A percentile compares a stretch with the other conserved stretches of the same genome.
Evolutionary conservation across 2,888 invertebrate genomes (phyloP).

Genomic region (Eupelmus urozonus): DNA sequence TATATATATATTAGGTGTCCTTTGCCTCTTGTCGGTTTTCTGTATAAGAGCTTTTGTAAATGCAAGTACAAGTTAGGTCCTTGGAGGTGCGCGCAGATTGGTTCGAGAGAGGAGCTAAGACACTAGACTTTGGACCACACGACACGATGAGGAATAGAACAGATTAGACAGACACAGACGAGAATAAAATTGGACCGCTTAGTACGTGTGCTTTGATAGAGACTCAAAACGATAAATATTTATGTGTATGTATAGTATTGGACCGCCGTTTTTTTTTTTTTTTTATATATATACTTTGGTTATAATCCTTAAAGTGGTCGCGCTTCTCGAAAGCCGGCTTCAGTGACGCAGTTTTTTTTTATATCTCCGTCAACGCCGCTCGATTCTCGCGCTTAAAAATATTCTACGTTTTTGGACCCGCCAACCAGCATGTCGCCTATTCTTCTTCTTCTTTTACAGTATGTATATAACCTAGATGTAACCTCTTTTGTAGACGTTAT

Average conservation of each 20-base stretch:
- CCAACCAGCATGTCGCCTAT: slow-evolving; percentile 76
- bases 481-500: too few relatives aligned
- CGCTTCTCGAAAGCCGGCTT: too few relatives aligned
- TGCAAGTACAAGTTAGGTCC: too few relatives aligned
- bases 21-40: not conserved
- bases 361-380: slow-evolving; percentile 1
- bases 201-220: slow-evolving; percentile 52
- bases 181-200: slow-evolving; percentile 53
- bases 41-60: slow-evolving; percentile 6
- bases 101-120: slow-evolving; percentile 61
- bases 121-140: slow-evolving; percentile 69
- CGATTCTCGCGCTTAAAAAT: slow-evolving; percentile 67
- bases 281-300: slow-evolving; percentile 4
- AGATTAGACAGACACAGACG: slow-evolving; percentile 14
- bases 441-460: too few relatives aligned
- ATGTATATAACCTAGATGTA: too few relatives aligned
- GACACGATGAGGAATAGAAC: slow-evolving; percentile 50
- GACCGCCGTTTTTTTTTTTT: slow-evolving; percentile 39
- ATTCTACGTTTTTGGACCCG: slow-evolving; percentile 77
- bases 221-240: slow-evolving; percentile 7
- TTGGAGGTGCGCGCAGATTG: not conserved
- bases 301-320: not conserved
- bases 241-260: too few relatives aligned
- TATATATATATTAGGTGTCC: not conserved
- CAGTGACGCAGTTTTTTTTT: too few relatives aligned